A percentile compares a stretch with the other conserved stretches of the same genome.
These are phyloP conservation scores for Argya squamiceps DNA, from an alignment of 2,797 vertebrate genomes.

Conservation along the genomic window DNA sequence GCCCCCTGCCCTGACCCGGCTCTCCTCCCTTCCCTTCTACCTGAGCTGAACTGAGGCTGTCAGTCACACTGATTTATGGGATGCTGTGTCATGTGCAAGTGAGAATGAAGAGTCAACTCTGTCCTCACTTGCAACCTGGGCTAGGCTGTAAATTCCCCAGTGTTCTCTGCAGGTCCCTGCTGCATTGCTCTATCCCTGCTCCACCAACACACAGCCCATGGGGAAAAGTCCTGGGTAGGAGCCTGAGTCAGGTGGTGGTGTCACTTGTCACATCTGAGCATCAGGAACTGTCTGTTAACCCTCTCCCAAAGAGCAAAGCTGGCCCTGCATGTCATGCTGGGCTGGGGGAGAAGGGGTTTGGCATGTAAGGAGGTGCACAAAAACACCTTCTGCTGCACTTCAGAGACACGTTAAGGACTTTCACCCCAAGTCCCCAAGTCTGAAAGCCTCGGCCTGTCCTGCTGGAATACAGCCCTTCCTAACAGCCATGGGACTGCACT, in stretches of 20 bases:
- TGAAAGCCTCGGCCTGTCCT: rapidly evolving
- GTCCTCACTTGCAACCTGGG: neutral
- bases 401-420: rapidly evolving
- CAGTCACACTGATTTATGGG: neutral
- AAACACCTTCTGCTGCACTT: neutral
- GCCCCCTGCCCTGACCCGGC: neutral
- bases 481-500: neutral
- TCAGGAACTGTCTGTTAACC: neutral
- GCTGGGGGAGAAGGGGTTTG: too few relatives aligned
- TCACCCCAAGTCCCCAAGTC: neutral
- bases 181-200: neutral
- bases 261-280: neutral
- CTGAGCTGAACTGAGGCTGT: neutral
- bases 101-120: neutral
- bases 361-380: rapidly evolving
- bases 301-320: neutral
- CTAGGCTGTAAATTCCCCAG: neutral
- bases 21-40: neutral
- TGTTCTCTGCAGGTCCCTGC: neutral
- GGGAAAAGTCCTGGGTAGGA: neutral
- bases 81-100: neutral
- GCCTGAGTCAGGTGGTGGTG: neutral
- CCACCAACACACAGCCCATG: neutral
- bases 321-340: neutral
- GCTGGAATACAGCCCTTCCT: neutral